Evolutionary conservation across 2,113 vertebrate species (phyloP).

Genomic region (Cavia porcellus): DNA sequence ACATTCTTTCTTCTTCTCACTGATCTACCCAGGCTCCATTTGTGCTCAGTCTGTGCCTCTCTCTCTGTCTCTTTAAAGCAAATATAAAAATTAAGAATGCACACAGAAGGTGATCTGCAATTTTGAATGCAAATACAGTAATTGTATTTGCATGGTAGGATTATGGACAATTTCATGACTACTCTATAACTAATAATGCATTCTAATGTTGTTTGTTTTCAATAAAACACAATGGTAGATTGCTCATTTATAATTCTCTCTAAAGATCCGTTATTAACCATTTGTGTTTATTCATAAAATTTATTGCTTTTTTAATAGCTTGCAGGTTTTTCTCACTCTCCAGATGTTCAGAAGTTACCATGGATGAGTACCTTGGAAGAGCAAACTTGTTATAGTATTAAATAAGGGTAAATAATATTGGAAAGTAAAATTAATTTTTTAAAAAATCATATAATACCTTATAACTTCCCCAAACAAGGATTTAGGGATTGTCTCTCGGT

Average conservation of each 20-base stretch:
- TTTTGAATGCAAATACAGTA: conserved; percentile 58
- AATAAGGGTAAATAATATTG: conserved; percentile 48
- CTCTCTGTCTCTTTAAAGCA: not conserved
- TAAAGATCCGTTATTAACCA: not conserved
- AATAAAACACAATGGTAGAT: conserved; percentile 20
- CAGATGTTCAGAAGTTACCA: conserved; percentile 22
- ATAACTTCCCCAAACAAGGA: conserved; percentile 67
- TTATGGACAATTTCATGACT: conserved; percentile 56
- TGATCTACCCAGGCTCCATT: not conserved
- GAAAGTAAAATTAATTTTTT: conserved; percentile 55
- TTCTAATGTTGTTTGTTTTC: conserved; percentile 38
- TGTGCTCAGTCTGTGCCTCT: not conserved
- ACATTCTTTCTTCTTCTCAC: not conserved
- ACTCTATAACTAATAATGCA: conserved; percentile 54
- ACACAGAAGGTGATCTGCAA: conserved; percentile 9
- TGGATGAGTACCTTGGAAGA: conserved; percentile 10
- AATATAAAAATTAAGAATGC: not conserved
- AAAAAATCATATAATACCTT: conserved; percentile 57
- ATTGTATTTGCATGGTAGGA: conserved; percentile 52
- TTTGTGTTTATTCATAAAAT: conserved; percentile 27
- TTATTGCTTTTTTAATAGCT: not conserved
- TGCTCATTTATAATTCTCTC: conserved; percentile 28
- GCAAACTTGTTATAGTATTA: not conserved
- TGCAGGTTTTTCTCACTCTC: not conserved
- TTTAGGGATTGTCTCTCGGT: conserved; percentile 52